phyloP scores from a whole-genome alignment of 2,888 invertebrate genomes.

The Phengaris alcon region DNA sequence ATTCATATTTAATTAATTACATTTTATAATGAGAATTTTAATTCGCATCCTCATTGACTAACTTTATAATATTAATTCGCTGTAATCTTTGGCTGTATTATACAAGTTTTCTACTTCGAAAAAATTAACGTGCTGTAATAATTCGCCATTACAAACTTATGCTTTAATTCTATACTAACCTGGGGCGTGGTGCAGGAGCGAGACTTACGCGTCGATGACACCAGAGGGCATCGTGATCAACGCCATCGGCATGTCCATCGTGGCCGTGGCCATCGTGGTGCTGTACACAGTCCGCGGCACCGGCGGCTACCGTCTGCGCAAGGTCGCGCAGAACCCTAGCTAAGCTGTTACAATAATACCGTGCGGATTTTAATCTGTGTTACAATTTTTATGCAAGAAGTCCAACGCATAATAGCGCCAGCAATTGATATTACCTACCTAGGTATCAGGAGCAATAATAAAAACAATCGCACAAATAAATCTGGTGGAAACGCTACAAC shows the following conservation, averaged over 20 bases:
- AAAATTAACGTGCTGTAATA: no score
- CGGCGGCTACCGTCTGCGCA: conserved; percentile 78
- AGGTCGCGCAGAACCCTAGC: conserved; percentile 79
- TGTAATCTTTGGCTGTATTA: no score
- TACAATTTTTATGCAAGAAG: background rate
- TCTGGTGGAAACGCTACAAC: background rate
- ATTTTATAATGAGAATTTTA: no score
- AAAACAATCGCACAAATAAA: conserved; percentile 4
- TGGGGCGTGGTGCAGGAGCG: conserved; percentile 73
- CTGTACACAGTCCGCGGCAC: conserved; percentile 86
- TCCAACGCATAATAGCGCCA: background rate
- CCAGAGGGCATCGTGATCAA: conserved; percentile 89
- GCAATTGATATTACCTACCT: background rate
- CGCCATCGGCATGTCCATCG: conserved; percentile 86
- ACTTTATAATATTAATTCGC: no score
- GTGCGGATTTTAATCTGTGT: conserved; percentile 26
- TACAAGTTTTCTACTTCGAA: no score
- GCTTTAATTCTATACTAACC: conserved; percentile 52
- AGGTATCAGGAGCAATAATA: background rate
- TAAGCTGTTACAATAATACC: conserved; percentile 49
- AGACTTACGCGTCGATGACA: conserved; percentile 79
- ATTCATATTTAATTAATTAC: no score
- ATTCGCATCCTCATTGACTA: no score
- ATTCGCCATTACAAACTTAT: background rate
- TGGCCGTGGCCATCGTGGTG: conserved; percentile 86